Conservation (phyloP, 2,113 vertebrate species). For the Psephotus haematonotus region DNA sequence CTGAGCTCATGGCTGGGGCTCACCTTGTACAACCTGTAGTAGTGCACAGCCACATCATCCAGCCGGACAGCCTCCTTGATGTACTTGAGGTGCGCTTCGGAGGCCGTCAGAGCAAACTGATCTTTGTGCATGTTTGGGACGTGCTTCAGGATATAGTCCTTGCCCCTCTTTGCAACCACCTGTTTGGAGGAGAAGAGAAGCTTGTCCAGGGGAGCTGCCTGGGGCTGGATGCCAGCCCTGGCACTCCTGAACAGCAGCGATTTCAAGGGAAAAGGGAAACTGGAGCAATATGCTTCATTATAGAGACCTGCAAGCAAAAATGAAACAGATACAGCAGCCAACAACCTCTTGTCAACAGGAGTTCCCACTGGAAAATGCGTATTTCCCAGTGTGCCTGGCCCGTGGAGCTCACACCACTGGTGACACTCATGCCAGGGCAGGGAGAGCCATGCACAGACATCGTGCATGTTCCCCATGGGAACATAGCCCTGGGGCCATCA, state of each 20-base stretch:
- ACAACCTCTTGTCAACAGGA: fast-evolving
- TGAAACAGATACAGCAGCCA: not conserved
- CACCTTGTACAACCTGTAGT: conserved; percentile 97
- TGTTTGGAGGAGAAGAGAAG: conserved; percentile 47
- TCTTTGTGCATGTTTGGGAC: conserved; percentile 99
- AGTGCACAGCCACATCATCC: conserved; percentile 95
- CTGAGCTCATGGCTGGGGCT: not conserved
- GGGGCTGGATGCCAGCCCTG: fast-evolving
- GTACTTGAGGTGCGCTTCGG: conserved; percentile 95
- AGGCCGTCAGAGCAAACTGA: conserved; percentile 94
- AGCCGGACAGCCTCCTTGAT: conserved; percentile 95
- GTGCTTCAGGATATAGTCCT: conserved; percentile 96
- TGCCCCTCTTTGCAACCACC: conserved; percentile 95
- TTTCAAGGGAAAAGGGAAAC: not conserved
- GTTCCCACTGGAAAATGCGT: fast-evolving
- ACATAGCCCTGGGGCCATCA: fast-evolving
- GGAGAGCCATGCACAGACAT: fast-evolving
- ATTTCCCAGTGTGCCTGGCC: fast-evolving
- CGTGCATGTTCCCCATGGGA: not conserved
- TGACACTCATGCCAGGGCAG: not conserved
- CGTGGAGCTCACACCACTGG: not conserved
- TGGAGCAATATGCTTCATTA: fast-evolving
- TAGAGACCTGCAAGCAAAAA: not conserved
- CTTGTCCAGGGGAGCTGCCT: not conserved
- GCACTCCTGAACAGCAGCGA: fast-evolving